Base-by-base conservation (phyloP, 2,797 vertebrate genomes). In the Falco biarmicus region DNA sequence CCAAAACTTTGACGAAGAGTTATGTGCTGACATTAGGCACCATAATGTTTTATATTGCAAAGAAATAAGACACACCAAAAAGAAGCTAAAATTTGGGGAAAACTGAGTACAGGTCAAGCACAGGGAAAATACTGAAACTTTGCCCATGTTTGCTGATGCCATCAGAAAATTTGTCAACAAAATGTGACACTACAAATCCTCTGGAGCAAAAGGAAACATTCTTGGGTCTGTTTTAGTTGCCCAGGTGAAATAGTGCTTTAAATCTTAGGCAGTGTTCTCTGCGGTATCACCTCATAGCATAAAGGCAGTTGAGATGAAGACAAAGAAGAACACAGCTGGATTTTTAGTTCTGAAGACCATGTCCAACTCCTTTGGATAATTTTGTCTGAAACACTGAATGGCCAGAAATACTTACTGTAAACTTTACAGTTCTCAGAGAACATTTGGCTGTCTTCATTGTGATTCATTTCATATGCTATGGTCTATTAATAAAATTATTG, bases 401-500 rank as follows among this genome's bases (percentile, higher is more conserved):
- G 32, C 56, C 84, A 64, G 24, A 59, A 95, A 45, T 78, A 51
- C 76, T 83, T 74, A 15, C 20, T 74, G 65, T 54, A 82, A 91
- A 78, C 65, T 77, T 81, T 29, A 43, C 34, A 56, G 61, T 88
- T 77, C 66, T 95, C 66, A 51, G 32, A 78, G 81, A 85, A 69
- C 37, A 31, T 82, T 95, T 78, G 81, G 45, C 76, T 70, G 22
- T 51, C 76, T 91, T 89, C 51, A 18, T 74, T 91, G 84, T 91
- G 76, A 91, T 91, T 93, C 71, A 64, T 61, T 95, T 91, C 82
- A 91, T 71, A 91, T 85, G 47, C 56, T 51, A 4, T 41, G 47
- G 66, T 85, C 88, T 95, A 91, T 85, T 93, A 93, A 91, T 89
- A 85, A 85, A 82, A 89, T 74, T 89, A 45, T 79, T 93, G 91